These are phyloP conservation scores for Heterohyrax brucei DNA, from an alignment of 2,797 vertebrate species.

Conservation along the genomic window DNA sequence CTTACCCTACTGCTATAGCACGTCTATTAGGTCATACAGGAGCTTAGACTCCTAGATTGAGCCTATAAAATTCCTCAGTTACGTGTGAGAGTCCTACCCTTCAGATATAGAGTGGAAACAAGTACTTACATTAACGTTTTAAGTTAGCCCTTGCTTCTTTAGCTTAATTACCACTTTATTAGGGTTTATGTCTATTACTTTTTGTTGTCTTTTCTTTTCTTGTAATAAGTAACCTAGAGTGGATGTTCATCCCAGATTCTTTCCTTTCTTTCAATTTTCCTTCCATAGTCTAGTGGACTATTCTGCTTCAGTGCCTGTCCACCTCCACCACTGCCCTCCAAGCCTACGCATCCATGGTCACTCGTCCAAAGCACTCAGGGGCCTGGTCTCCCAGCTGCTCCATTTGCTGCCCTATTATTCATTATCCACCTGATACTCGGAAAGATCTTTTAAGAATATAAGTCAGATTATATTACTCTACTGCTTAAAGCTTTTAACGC, in stretches of 20 bases:
- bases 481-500: not conserved
- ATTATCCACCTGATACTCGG: not conserved
- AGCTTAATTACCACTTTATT: not conserved
- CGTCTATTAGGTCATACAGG: too few species aligned
- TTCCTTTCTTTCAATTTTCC: not conserved
- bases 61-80: not conserved
- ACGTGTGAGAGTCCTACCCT: not conserved
- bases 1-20: not conserved
- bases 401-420: too few species aligned
- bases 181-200: not conserved
- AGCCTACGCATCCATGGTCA: accelerated
- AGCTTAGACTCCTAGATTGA: not conserved
- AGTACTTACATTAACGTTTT: not conserved
- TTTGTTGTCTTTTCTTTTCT: not conserved
- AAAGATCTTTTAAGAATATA: not conserved
- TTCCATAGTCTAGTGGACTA: not conserved
- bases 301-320: not conserved
- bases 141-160: not conserved
- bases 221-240: not conserved
- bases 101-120: not conserved
- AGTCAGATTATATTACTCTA: not conserved
- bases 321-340: not conserved
- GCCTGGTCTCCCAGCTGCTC: not conserved
- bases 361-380: accelerated
- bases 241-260: not conserved